Evolutionary conservation across 2,888 invertebrate species (phyloP), one percentile per base, ranked within the genome.

Genomic region (Leucoma salicis): DNA sequence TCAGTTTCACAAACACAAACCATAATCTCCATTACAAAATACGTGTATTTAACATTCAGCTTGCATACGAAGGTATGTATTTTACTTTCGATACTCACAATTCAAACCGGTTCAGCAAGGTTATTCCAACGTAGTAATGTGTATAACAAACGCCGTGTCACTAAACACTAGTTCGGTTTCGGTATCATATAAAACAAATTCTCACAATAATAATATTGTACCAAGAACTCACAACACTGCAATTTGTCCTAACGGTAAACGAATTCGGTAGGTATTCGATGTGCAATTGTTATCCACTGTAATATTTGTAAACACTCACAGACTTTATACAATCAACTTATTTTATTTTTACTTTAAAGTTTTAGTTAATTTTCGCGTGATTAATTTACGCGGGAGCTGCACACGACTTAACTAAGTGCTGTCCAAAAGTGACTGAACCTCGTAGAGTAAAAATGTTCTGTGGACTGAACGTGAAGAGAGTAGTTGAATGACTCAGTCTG

Each of bases 61-160:
- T 34, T 32, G 46, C 53, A 57, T 53, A 42, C 37, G 28, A 28
- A 27, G n/a, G 27, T 27, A 21, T 15, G 25, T 43, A 74, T 77
- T 74, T 77, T 78, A 78, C 78, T 76, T 79, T 76, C 57, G 38
- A 64, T 74, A 78, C 76, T 76, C 63, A 79, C 79, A 47, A 41
- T 56, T 53, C 14, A 63, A 61, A 72, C 72, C 66, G 63, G 73
- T 68, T 60, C 57, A 46, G 46, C 71, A 59, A 74, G 63, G 63
- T 50, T 63, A 42, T 27, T 29, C 32, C 39, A 28, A 35, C 33
- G 32, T 35, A 28, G 35, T 31, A 29, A 28, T 31, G 24, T 36
- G 40, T 34, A 40, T 29, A 37, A 14, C 14, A 52, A 53, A 16
- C 46, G 49, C 60, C 62, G 66, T 58, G 54, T 45, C 46, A 35